Conservation (phyloP, 35 echinoderm and acorn worm genomes). For the Lytechinus pictus region DNA sequence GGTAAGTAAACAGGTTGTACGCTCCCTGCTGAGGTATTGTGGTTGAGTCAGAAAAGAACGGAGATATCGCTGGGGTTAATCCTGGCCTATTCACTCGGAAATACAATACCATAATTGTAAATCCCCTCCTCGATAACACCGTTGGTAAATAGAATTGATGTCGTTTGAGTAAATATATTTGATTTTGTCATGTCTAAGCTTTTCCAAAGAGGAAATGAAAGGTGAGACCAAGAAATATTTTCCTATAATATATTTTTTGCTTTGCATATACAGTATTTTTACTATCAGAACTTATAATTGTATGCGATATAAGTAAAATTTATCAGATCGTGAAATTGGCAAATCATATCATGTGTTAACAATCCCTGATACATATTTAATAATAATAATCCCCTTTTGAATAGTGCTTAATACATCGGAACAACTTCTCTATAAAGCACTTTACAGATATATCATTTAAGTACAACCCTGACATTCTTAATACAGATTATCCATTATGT, state of each 20-base stretch:
- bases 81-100: neutral
- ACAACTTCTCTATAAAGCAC: no score
- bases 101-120: neutral
- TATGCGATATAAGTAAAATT: no score
- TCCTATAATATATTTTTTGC: no score
- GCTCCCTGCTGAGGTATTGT: neutral
- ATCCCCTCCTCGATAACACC: neutral
- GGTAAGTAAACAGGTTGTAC: neutral
- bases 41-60: neutral
- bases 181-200: neutral
- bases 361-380: no score
- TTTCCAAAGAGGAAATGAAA: neutral
- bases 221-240: neutral
- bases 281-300: no score
- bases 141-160: neutral
- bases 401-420: no score
- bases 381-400: no score
- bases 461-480: no score
- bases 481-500: no score
- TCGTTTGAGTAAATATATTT: neutral
- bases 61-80: neutral
- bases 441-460: neutral
- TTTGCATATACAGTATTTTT: no score
- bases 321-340: no score
- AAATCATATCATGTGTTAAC: no score